phyloP scores from a whole-genome alignment of 2,113 vertebrate species.

The Passer montanus region DNA sequence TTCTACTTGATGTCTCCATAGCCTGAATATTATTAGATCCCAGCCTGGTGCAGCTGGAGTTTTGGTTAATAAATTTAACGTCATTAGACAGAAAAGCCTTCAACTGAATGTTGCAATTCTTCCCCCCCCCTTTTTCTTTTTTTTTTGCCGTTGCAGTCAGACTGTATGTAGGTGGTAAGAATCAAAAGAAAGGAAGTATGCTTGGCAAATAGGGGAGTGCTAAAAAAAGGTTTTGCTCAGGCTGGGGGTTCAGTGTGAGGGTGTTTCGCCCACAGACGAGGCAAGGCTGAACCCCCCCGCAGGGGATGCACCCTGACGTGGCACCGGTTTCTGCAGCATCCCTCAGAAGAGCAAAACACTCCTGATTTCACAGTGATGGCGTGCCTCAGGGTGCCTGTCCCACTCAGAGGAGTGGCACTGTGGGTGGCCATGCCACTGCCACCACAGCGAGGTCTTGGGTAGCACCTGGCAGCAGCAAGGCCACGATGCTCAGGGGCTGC shows the following conservation, averaged over 20 bases:
- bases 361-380: neutral
- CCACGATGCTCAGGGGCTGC: neutral
- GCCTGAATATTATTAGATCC: slow-evolving; percentile 71
- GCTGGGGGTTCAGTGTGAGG: neutral
- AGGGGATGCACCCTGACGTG: neutral
- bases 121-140: neutral
- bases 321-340: rapidly evolving
- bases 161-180: slow-evolving; percentile 68
- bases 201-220: slow-evolving; percentile 59
- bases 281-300: neutral
- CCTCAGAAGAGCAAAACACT: neutral
- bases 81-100: slow-evolving; percentile 64
- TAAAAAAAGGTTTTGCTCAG: slow-evolving; percentile 53
- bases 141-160: slow-evolving; percentile 40
- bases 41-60: slow-evolving; percentile 61
- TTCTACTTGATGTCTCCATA: slow-evolving; percentile 68
- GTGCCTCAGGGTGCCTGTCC: neutral
- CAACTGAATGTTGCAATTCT: slow-evolving; percentile 43
- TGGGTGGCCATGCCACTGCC: neutral
- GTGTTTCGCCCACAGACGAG: neutral
- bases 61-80: slow-evolving; percentile 69
- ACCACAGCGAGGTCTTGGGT: rapidly evolving
- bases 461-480: neutral
- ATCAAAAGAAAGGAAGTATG: slow-evolving; percentile 68
- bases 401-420: neutral